Base-by-base conservation (phyloP, 1,140 invertebrate genomes). In the Meloidogyne chitwoodi region DNA sequence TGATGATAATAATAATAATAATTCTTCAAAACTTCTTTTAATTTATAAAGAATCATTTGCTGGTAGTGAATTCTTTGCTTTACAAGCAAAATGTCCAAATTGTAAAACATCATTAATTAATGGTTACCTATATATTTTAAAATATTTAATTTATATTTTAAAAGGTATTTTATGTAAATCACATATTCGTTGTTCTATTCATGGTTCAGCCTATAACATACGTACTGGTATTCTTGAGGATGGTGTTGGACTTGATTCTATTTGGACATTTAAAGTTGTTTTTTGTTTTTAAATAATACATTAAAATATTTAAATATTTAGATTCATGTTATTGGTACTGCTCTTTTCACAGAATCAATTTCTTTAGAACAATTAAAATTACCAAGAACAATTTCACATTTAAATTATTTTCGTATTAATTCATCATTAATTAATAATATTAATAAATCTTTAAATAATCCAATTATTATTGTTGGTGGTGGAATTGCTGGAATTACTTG, bases 401-500 rank as follows among this genome's bases (percentile, higher is more conserved):
- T 56, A n/a, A 56, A 48, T 48, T 48, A 48, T 48, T 48, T 14
- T 16, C 38, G 38, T 14, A 41, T 41, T 11, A n/a, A n/a, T n/a
- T n/a, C n/a, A n/a, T 48, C n/a, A n/a, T 0, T 8, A 56, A 38
- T 10, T 38, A 38, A 38, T 38, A 5, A n/a, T 38, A 38, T 8
- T 38, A 5, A n/a, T 19, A 48, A 48, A 38, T 19, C 64, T 19
- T 67, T n/a, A 31, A 41, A 19, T 41, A 34, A n/a, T 31, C 65
- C 65, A 31, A 67, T 67, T 41, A 41, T 67, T 31, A 22, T 67
- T 31, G 65, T 67, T 41, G 65, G 65, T 5, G 69, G 26, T 19
- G 69, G 69, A 44, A 71, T 71, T n/a, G 69, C 69, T 29, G 69
- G 69, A 27, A 38, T 71, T 29, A 71, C 69, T 66, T 71, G 69